Base-by-base conservation (phyloP, 2,888 invertebrate genomes). In the Ennomos erosarius region DNA sequence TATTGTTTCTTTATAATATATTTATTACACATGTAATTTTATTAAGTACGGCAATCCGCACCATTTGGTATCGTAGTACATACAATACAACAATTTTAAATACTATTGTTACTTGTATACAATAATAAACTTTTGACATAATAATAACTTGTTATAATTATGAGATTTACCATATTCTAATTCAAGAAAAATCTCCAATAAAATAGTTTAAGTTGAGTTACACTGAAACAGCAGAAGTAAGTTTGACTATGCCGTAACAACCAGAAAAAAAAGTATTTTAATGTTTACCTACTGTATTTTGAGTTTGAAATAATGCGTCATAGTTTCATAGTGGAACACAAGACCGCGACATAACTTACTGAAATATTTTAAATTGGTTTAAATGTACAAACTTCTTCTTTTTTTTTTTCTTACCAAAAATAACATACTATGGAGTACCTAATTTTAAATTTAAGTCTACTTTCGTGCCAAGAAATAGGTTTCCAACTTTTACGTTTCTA, bases 1-100 rank as follows among this genome's bases (percentile, higher is more conserved):
- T 91, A 90, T 90, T 90, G 84, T 89, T 88, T 90, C 84, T 87
- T 90, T 86, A 88, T 90, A 90, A 90, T 90, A 85, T 88, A 85
- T 88, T 90, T 84, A 89, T 89, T 87, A 90, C 88, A 91, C 89
- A 87, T 87, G 85, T 90, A 90, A 85, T 81, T 84, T 87, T 84
- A 85, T 84, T 82, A 79, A 74, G 79, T 79, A 79, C 85, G 77
- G 74, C 71, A 68, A 71, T 70, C 72, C 75, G 84, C 87, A 79
- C 82, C 79, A 69, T 80, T 78, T 75, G 79, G 78, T 87, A 86
- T 77, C 77, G 78, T 87, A 79, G 83, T 90, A 88, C 89, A 87
- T 89, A 90, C 87, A 90, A 86, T 90, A 90, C 89, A 91, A 91
- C 90, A 90, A 90, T 80, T 8, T 83, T 85, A 82, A 79, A 84